Base-by-base conservation (phyloP, 2,797 vertebrate genomes). In the Artibeus lituratus region DNA sequence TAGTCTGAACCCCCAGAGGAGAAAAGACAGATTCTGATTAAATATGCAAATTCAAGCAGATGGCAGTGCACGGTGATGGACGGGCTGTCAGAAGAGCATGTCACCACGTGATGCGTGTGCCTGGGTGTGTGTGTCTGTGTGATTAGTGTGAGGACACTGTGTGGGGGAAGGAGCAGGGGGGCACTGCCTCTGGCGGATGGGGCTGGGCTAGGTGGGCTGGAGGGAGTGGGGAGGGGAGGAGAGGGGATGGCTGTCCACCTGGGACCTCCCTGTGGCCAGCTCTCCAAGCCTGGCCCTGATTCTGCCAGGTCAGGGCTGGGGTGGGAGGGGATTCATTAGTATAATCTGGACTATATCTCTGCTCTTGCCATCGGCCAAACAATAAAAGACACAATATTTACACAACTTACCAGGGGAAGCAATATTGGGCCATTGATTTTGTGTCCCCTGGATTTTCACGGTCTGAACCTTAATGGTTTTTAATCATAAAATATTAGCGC, bases 361-460 rank as follows among this genome's bases (percentile, higher is more conserved):
- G 95, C 96, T 97, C 86, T 97, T 96, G 97, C 92, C 97, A 97
- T 92, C 11, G 96, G 97, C 96, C 97, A 98, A 98, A 98, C 97
- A 98, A 97, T 85, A 97, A 98, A 98, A 98, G 98, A 96, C 96
- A 98, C 98, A 98, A 98, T 97, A 98, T 98, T 98, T 97, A 97
- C 97, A 96, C 85, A 97, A 93, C 94, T 96, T 97, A 97, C 94
- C 62, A 0, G n/a, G 93, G 96, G 98, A 97, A 96, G 96, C 98
- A 98, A 98, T 98, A 98, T 96, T 87, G 7, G 51, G 92, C 80
- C 97, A 98, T 98, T 92, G 98, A 98, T 98, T 98, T 97, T 95
- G 96, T 98, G 98, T 97, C 97, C 87, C 97, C 96, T 1, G 81
- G 91, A 97, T 97, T 97, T 98, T 94, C 95, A 96, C 3, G 92